A percentile compares a stretch with the other conserved stretches of the same genome.
Evolutionary conservation across 1,140 invertebrate species (phyloP).

Genomic region (Drosophila tsacasi): DNA sequence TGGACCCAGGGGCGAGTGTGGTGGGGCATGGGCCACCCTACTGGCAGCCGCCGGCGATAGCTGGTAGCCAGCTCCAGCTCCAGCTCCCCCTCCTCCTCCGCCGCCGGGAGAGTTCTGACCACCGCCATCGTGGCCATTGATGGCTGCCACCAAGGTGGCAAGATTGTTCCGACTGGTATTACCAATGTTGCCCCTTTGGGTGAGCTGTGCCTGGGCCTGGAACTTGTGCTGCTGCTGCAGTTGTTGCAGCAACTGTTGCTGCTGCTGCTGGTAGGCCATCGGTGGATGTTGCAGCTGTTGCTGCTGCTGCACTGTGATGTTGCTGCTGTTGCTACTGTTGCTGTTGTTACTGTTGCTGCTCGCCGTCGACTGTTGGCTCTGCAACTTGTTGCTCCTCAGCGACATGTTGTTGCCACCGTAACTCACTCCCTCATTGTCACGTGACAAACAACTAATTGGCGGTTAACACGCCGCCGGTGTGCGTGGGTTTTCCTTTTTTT

Average conservation of each 20-base stretch:
- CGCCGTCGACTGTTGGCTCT: constrained; percentile 49
- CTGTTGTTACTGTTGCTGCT: constrained; percentile 52
- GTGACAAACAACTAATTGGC: constrained; percentile 54
- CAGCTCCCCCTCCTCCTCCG: constrained; percentile 4
- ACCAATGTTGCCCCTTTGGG: constrained; percentile 46
- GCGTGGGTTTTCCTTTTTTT: constrained; percentile 56
- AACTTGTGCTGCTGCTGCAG: constrained; percentile 84
- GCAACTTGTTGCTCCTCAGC: constrained; percentile 82
- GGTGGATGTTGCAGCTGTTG: constrained; percentile 40
- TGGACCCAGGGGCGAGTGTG: constrained; percentile 59
- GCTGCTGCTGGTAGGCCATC: constrained; percentile 79
- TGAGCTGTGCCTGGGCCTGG: constrained; percentile 77
- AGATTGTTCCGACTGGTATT: constrained; percentile 79
- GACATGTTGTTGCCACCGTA: constrained; percentile 55
- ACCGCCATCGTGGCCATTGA: constrained; percentile 73
- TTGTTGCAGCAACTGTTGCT: constrained; percentile 81
- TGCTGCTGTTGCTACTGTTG: constrained; percentile 33
- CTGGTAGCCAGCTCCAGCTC: constrained; percentile 56
- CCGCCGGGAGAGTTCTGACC: constrained; percentile 20
- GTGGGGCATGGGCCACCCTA: constrained; percentile 61
- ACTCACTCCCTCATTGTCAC: constrained; percentile 44
- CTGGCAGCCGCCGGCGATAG: constrained; percentile 70
- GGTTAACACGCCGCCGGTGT: constrained; percentile 51
- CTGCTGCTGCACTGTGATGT: constrained; percentile 22
- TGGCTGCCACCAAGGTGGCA: constrained; percentile 79